phyloP scores from a whole-genome alignment of 2,113 vertebrate genomes.

The Albula goreensis region DNA sequence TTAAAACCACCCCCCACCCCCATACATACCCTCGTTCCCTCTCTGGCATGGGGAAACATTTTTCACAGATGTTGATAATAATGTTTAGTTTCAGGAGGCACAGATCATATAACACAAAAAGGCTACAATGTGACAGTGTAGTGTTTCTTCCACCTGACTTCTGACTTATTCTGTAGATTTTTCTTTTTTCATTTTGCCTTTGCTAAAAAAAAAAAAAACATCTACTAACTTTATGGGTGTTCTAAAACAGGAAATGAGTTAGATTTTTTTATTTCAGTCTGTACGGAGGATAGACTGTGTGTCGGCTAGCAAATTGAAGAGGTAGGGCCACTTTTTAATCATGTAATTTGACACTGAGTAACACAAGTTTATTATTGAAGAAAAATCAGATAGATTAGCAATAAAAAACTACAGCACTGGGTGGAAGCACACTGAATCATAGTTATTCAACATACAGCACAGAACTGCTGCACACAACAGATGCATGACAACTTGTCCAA shows the following conservation, averaged over 20 bases:
- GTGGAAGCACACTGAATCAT: not conserved
- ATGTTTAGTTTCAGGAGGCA: not conserved
- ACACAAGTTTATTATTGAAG: not conserved
- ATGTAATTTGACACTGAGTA: not conserved
- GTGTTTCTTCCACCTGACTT: not conserved
- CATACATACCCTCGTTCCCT: not conserved
- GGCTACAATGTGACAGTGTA: not conserved
- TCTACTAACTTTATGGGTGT: too few species aligned
- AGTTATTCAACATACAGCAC: not conserved
- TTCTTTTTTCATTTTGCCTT: not conserved
- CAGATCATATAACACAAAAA: not conserved
- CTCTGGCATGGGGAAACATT: conserved; percentile 13
- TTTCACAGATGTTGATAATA: not conserved
- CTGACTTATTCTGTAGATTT: not conserved
- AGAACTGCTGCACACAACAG: not conserved
- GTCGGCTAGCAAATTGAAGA: not conserved
- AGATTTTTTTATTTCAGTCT: not conserved
- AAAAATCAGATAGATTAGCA: not conserved
- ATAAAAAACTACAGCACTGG: not conserved
- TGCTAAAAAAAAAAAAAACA: too few species aligned
- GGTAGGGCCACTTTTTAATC: not conserved
- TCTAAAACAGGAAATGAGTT: too few species aligned
- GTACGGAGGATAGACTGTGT: not conserved
- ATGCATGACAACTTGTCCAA: too few species aligned
- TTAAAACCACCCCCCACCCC: conserved; percentile 40